Conservation (phyloP, 2,113 vertebrate genomes). For the Salvelinus fontinalis region DNA sequence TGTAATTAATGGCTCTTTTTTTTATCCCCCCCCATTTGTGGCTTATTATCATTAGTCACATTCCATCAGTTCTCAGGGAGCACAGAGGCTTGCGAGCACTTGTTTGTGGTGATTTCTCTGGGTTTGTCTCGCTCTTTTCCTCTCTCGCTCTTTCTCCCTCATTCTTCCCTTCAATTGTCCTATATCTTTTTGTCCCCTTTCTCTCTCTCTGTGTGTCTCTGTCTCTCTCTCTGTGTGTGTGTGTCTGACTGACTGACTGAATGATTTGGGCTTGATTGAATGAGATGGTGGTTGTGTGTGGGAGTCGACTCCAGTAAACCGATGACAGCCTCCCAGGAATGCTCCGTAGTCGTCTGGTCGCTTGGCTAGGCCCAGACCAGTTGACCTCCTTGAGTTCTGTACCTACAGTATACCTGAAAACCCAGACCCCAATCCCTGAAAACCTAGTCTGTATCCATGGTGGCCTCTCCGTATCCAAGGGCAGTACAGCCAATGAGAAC, state of each 20-base stretch:
- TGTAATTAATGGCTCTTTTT: conserved; percentile 55
- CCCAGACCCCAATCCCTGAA: neutral
- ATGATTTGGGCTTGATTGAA: conserved; percentile 34
- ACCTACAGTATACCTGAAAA: neutral
- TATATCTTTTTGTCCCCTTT: neutral
- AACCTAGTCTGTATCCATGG: neutral
- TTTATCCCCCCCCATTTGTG: conserved; percentile 7
- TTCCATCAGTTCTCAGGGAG: conserved; percentile 61
- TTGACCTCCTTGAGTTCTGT: neutral
- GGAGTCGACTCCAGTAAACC: conserved; percentile 38
- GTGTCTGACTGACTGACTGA: no score
- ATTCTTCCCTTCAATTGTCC: neutral
- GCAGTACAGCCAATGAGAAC: neutral
- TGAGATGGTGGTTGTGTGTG: conserved; percentile 21
- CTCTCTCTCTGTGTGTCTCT: conserved; percentile 26
- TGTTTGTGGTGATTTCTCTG: conserved; percentile 35
- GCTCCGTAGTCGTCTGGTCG: neutral
- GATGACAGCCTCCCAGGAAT: conserved; percentile 50
- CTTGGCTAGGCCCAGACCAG: neutral
- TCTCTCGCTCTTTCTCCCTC: neutral
- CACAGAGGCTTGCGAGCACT: conserved; percentile 49
- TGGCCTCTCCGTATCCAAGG: neutral
- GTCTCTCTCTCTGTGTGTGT: neutral
- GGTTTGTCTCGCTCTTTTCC: neutral
- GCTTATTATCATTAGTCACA: conserved; percentile 63